A percentile compares a stretch with the other conserved stretches of the same genome.
These are phyloP conservation scores for Diorhabda elongata DNA, from an alignment of 1,140 invertebrate genomes.

Conservation along the genomic window DNA sequence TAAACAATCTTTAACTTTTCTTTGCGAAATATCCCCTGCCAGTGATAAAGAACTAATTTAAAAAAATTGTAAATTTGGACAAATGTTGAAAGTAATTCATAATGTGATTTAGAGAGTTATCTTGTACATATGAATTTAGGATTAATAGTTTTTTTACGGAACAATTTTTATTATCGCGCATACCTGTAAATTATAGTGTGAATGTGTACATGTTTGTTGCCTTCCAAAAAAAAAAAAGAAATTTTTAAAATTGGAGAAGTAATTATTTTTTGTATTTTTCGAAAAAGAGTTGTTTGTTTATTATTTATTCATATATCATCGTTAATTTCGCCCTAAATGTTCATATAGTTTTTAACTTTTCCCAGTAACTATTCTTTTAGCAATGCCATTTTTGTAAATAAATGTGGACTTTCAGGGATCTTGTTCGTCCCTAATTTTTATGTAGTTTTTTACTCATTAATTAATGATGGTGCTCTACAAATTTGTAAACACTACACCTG, in stretches of 20 bases:
- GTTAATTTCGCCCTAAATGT: not conserved
- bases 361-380: no score
- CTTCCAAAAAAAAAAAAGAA: not conserved
- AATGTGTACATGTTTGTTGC: conserved; percentile 29
- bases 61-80: not conserved
- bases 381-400: no score
- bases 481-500: no score
- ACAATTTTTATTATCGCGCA: conserved; percentile 36
- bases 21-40: not conserved
- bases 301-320: not conserved
- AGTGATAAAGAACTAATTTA: not conserved
- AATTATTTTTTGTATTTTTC: conserved; percentile 3
- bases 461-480: no score
- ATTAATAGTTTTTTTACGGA: conserved; percentile 44
- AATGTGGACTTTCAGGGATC: no score
- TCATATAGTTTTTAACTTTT: no score
- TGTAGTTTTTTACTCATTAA: no score
- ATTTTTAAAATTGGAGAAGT: not conserved
- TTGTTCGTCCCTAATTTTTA: no score
- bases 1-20: no score
- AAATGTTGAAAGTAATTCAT: not conserved
- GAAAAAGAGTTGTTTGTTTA: not conserved
- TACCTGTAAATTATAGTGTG: conserved; percentile 42
- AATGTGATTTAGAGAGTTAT: conserved; percentile 17
- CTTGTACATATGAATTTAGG: conserved; percentile 35